Evolutionary conservation across 1,140 invertebrate species (phyloP).

Genomic region (Drosophila miranda): DNA sequence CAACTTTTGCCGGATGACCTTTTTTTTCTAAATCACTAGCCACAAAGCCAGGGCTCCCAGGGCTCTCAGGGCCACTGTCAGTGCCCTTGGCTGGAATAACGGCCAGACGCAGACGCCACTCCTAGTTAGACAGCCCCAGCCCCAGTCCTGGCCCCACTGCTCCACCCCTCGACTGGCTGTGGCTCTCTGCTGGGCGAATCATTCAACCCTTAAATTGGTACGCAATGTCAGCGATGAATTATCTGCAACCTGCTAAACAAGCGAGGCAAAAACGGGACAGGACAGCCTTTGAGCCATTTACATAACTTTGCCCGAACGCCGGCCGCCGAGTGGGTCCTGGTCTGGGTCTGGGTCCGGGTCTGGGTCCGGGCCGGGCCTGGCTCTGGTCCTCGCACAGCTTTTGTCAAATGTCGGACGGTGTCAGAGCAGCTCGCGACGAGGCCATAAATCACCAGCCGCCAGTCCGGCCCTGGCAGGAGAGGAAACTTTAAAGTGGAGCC

Average conservation of each 20-base stretch:
- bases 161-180: slow-evolving; percentile 13
- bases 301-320: slow-evolving; percentile 33
- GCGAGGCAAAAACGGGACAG: slow-evolving; percentile 34
- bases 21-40: slow-evolving; percentile 78
- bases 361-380: background rate
- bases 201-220: slow-evolving; percentile 81
- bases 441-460: slow-evolving; percentile 71
- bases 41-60: slow-evolving; percentile 46
- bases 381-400: slow-evolving; percentile 49
- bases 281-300: slow-evolving; percentile 66
- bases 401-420: slow-evolving; percentile 77
- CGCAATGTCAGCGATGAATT: slow-evolving; percentile 81
- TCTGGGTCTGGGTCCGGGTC: background rate
- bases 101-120: slow-evolving; percentile 58
- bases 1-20: slow-evolving; percentile 69
- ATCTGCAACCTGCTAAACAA: slow-evolving; percentile 80
- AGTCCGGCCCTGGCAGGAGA: slow-evolving; percentile 16
- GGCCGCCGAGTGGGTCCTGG: slow-evolving; percentile 2
- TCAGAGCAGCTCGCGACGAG: slow-evolving; percentile 71
- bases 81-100: slow-evolving; percentile 50
- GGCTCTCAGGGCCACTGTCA: slow-evolving; percentile 46
- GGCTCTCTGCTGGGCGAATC: slow-evolving; percentile 56
- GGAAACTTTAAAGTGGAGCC: slow-evolving; percentile 18
- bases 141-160: background rate
- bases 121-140: slow-evolving; percentile 51